Base-by-base conservation (phyloP, 1,140 invertebrate genomes). In the Hycleus phaleratus region DNA sequence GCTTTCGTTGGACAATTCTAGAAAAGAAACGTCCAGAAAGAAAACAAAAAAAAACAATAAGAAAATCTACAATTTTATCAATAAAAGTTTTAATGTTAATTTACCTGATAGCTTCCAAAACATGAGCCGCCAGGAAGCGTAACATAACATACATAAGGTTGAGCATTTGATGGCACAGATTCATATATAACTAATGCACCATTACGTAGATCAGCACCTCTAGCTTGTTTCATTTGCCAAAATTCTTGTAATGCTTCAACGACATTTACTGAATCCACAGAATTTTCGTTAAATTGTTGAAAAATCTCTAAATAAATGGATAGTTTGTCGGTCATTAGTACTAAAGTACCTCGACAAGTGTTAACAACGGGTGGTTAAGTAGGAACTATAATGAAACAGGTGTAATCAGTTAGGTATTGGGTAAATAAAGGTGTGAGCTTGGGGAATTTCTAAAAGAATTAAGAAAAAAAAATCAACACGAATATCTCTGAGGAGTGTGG, bases 221-320 rank as follows among this genome's bases (percentile, higher is more conserved):
- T 77, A 32, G 87, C 84, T 68, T 90, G 88, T 76, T 97, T 96
- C 90, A 95, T 93, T 77, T 95, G 92, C 93, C 93, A 97, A 75
- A 97, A 97, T 77, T 95, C 93, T 76, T 96, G 93, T 26, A 97
- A 77, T 7, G 93, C 93, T 76, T 96, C 93, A 26, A 96, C 92
- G 8, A 96, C 93, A 77, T 97, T 95, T 58, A 95, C 92, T 89
- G 75, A 32, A 32, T 32, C 32, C 32, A 32, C 32, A 32, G 32
- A 32, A 32, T 32, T 32, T 32, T 32, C 32, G 32, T 59, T 78
- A 80, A 73, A 12, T 6, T 18, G 12, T 42, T 42, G 40, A 42
- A 42, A 42, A 11, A 32, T 32, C 32, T 32, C 4, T 12, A 51
- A 46, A 53, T 53, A 46, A 53, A 53, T 53, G 26, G 46, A 45